Evolutionary conservation across 2,797 vertebrate species (phyloP).

Genomic region (Sitta carolinensis): DNA sequence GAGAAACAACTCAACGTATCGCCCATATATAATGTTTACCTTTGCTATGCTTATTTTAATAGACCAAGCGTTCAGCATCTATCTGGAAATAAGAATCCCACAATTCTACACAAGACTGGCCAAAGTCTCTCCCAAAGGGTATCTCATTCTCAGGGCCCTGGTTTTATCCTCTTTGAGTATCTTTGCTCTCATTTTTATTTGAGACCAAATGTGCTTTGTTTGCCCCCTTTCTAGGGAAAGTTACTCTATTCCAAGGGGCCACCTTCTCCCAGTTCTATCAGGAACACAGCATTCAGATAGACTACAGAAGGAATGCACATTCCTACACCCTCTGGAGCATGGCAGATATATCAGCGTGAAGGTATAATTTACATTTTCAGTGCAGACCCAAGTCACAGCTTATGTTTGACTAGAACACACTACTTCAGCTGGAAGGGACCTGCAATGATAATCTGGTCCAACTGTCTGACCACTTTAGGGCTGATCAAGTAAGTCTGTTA

Average conservation of each 20-base stretch:
- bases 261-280: neutral
- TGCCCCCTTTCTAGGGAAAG: neutral
- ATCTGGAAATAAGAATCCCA: neutral
- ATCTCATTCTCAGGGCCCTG: neutral
- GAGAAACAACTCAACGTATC: neutral
- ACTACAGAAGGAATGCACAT: neutral
- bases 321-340: neutral
- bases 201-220: neutral
- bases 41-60: neutral
- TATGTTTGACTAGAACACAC: neutral
- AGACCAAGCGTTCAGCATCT: neutral
- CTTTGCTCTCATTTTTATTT: neutral
- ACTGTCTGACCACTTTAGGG: neutral
- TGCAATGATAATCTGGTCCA: neutral
- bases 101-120: neutral
- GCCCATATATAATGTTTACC: neutral
- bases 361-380: neutral
- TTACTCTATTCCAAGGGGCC: neutral
- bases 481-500: neutral
- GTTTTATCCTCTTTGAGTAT: neutral
- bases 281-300: neutral
- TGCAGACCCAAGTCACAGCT: neutral
- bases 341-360: neutral
- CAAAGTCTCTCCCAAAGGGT: neutral
- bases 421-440: neutral